Evolutionary conservation across 2,888 invertebrate genomes (phyloP), one percentile per base, ranked within the genome.

Genomic region (Drosophila buzzatii): DNA sequence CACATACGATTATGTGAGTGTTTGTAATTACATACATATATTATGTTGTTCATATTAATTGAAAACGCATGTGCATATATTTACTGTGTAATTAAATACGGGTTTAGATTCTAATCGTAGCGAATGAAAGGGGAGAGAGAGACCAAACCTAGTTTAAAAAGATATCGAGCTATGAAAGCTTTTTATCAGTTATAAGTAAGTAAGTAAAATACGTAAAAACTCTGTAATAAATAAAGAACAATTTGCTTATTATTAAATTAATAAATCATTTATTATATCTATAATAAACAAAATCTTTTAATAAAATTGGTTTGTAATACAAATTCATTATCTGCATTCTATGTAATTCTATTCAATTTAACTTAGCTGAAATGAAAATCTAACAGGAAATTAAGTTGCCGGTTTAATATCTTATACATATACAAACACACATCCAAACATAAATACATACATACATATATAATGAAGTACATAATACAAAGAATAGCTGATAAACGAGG

Each of bases 401-500:
- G 39, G 20, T 18, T 39, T 39, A 35, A 35, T 39, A 52, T 41
- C 45, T 39, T 18, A 44, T 20, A 42, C 44, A 14, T 33, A 23
- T 23, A 45, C n/a, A n/a, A n/a, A n/a, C 9, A 9, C 3, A 9
- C 2, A 41, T 2, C 23, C 14, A 45, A 59, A 42, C 10, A 7
- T 37, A 12, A 2, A 14, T 20, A 35, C 20, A 41, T 52, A 41
- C n/a, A 55, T 63, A 47, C 52, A 49, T 20, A 20, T 39, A 23
- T 39, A 10, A 16, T 9, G 14, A 39, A 66, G 63, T 49, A 65
- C 14, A 23, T 51, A 45, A 55, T 41, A 62, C 39, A 62, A 31
- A 57, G 44, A 53, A 65, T 44, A 23, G 44, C 23, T 61, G 42
- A 51, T 35, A 73, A 79, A 61, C 61, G 59, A 62, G 37, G 58